Evolutionary conservation across 2,797 vertebrate genomes (phyloP).

Genomic region (Acrossocheilus fasciatus): DNA sequence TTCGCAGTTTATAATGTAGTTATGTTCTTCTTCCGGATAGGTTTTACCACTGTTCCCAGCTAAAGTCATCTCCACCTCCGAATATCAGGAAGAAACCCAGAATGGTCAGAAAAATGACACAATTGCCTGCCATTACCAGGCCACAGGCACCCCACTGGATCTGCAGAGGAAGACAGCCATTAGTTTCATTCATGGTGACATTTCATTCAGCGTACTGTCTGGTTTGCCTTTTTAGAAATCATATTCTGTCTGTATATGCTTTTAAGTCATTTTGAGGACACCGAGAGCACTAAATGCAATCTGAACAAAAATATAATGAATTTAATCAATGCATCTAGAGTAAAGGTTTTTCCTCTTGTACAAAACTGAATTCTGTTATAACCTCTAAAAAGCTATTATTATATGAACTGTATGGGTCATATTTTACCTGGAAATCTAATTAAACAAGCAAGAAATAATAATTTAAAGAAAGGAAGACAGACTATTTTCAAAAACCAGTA

Average conservation of each 20-base stretch:
- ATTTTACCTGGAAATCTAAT: neutral
- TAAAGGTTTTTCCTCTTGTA: neutral
- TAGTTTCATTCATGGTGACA: conserved; percentile 1
- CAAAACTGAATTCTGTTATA: neutral
- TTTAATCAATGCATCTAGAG: neutral
- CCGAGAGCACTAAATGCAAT: neutral
- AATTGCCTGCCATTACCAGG: conserved; percentile 92
- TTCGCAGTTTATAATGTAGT: neutral
- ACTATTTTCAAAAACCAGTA: neutral
- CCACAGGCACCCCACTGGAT: conserved; percentile 95
- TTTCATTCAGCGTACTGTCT: neutral
- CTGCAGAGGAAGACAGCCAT: conserved; percentile 72
- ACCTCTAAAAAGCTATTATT: neutral
- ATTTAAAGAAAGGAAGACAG: neutral
- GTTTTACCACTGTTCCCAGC: conserved; percentile 95
- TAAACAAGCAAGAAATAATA: neutral
- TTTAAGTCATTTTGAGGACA: neutral
- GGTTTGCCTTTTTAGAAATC: conserved; percentile 13
- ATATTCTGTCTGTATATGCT: neutral
- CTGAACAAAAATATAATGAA: neutral
- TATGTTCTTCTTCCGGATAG: neutral
- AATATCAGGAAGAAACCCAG: conserved; percentile 94
- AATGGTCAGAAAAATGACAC: conserved; percentile 94
- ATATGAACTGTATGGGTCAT: neutral
- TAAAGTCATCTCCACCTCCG: conserved; percentile 91